Conservation (phyloP, 2,113 vertebrate species). For the Crotalus tigris region DNA sequence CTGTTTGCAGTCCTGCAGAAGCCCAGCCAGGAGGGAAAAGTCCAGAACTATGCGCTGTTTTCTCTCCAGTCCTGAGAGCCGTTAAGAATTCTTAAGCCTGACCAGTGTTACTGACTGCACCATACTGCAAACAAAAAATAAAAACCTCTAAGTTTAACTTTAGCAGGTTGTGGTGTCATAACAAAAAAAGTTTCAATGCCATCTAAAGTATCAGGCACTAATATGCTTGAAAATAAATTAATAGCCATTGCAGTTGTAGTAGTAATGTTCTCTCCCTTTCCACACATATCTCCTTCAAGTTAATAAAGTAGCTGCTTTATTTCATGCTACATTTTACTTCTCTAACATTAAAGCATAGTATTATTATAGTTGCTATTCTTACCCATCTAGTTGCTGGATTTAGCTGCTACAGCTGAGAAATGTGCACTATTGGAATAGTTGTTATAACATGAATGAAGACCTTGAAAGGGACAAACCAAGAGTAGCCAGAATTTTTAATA, state of each 20-base stretch:
- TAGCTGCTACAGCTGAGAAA: background rate
- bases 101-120: background rate
- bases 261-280: background rate
- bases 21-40: background rate
- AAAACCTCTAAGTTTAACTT: background rate
- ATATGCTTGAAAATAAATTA: background rate
- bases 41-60: background rate
- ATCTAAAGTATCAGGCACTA: background rate
- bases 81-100: background rate
- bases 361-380: background rate
- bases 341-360: background rate
- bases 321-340: background rate
- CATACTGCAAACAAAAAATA: background rate
- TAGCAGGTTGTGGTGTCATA: background rate
- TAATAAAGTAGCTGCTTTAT: background rate
- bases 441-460: background rate
- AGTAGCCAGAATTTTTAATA: background rate
- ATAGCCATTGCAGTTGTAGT: background rate
- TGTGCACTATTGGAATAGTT: background rate
- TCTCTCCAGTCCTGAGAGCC: background rate
- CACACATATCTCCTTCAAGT: background rate
- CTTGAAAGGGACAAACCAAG: background rate
- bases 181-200: background rate
- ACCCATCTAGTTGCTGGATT: background rate
- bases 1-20: background rate